These are phyloP conservation scores for Drosophila kuntzei DNA, from an alignment of 2,888 invertebrate genomes.

Conservation along the genomic window DNA sequence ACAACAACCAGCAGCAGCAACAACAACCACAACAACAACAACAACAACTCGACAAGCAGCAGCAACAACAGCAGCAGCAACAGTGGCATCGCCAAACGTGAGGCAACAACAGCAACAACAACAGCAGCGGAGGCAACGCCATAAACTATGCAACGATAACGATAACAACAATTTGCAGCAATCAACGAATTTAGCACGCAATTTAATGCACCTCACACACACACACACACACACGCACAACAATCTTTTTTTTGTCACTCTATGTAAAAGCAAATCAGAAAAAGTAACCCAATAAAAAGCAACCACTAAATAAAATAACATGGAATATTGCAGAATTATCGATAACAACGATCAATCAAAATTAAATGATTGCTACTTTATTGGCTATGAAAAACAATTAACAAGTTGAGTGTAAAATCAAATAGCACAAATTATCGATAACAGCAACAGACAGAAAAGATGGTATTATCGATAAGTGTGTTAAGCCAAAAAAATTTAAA, in stretches of 20 bases:
- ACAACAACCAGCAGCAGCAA: constrained; percentile 23
- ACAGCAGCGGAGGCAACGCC: constrained; percentile 22
- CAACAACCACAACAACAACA: constrained; percentile 32
- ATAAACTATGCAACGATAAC: constrained; percentile 31
- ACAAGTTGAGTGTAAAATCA: not conserved
- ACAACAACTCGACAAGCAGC: constrained; percentile 27
- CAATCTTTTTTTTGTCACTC: constrained; percentile 54
- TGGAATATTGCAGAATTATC: not conserved
- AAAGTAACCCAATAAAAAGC: constrained; percentile 32
- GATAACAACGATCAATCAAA: constrained; percentile 1
- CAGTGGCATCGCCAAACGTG: constrained; percentile 27
- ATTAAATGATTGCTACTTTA: no score
- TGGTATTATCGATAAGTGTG: not conserved
- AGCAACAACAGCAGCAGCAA: constrained; percentile 25
- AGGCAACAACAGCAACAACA: constrained; percentile 27
- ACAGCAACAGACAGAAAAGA: no score
- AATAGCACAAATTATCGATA: no score
- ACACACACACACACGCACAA: constrained; percentile 19
- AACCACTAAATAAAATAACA: not conserved
- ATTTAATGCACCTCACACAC: constrained; percentile 35
- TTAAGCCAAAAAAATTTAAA: no score
- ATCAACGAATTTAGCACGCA: constrained; percentile 65
- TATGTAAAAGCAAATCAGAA: constrained; percentile 38
- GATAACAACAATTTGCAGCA: constrained; percentile 2
- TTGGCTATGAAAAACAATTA: not conserved